These are phyloP conservation scores for Drosophila flavopinicola DNA, from an alignment of 2,888 invertebrate genomes.

Conservation along the genomic window DNA sequence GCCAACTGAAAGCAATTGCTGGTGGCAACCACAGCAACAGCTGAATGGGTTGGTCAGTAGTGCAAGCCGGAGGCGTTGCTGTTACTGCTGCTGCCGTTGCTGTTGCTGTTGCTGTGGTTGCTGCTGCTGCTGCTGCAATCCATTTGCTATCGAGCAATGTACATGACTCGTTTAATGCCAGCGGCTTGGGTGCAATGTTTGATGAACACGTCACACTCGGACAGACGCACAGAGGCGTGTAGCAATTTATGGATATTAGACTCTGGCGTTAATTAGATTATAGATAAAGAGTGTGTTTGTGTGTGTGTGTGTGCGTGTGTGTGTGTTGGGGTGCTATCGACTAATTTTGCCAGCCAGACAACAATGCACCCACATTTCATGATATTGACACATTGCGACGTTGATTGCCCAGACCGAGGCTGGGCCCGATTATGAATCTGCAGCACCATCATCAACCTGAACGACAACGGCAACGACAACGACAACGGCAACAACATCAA, in stretches of 20 bases:
- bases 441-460: constrained; percentile 18
- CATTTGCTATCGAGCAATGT: constrained; percentile 30
- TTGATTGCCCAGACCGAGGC: constrained; percentile 11
- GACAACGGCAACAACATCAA: constrained; percentile 52
- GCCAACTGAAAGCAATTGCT: constrained; percentile 18
- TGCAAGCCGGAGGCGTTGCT: constrained; percentile 53
- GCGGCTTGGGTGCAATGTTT: constrained; percentile 66
- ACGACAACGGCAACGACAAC: constrained; percentile 23
- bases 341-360: constrained; percentile 18
- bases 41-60: constrained; percentile 71
- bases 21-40: constrained; percentile 26
- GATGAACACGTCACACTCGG: constrained; percentile 74
- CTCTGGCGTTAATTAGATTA: constrained; percentile 48
- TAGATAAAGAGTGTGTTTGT: constrained; percentile 35
- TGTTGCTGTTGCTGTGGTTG: too few species aligned
- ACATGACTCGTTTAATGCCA: constrained; percentile 49
- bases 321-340: too few species aligned
- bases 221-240: constrained; percentile 50
- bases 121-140: constrained; percentile 26
- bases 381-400: constrained; percentile 21
- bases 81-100: constrained; percentile 21
- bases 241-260: constrained; percentile 48
- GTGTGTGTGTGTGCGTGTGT: too few species aligned
- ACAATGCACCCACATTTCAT: constrained; percentile 1
- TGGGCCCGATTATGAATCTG: constrained; percentile 15